Evolutionary conservation across 2,113 vertebrate species (phyloP), one percentile per base, ranked within the genome.

Genomic region (Piprites chloris): DNA sequence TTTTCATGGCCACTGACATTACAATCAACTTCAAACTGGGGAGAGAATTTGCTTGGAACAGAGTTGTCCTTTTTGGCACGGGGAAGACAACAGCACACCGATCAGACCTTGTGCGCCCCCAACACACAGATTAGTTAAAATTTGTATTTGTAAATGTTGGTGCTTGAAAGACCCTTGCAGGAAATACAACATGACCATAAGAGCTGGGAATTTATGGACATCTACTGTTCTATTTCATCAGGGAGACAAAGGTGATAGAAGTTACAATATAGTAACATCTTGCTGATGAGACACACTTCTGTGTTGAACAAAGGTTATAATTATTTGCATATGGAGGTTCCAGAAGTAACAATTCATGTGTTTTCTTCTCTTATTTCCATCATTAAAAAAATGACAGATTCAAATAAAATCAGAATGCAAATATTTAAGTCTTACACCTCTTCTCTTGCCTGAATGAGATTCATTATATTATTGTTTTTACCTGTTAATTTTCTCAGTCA

Each of bases 131-230:
- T 35, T 67, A 20, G 59, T 33, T 69, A 11, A 30, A 17, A 50
- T 7, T 3, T 39, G 1, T 61, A 41, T 47, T 81, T 86, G 15
- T 14, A 68, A 73, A 53, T 46, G 5, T 50, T 0, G 0, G 12
- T 76, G 8, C 6, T 67, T 52, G 44, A 46, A 88, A 90, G 33
- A 78, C 16, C 26, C 32, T 79, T 75, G 23, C 8, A 35, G 41
- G 27, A 89, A 85, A 79, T 47, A 11, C 12, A 66, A 16, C 7
- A 2, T 16, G 30, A 63, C 21, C 18, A 44, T 55, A 3, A 28
- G 19, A 73, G 7, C 0, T 56, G 12, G 47, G 46, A 92, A 67
- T 75, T 78, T 52, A 69, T 73, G 49, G 32, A 56, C 6, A 8
- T 42, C 37, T 69, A 50, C 12, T 46, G 7, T 46, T 16, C 12